These are phyloP conservation scores for Sander vitreus DNA, from an alignment of 2,113 vertebrate genomes.

Conservation along the genomic window DNA sequence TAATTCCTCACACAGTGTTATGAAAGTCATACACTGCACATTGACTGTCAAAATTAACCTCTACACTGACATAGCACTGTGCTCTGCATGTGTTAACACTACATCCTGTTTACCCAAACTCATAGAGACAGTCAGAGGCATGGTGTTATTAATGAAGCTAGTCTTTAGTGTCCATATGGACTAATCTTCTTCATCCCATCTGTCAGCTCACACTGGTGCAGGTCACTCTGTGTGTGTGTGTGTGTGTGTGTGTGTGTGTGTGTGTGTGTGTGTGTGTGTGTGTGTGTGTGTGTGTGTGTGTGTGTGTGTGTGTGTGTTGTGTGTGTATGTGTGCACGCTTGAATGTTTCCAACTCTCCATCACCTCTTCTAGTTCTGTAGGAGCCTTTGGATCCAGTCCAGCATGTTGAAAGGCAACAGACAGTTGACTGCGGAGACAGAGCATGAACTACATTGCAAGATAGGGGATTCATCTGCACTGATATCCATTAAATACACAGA, in stretches of 20 bases:
- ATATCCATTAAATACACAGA: constrained; percentile 1
- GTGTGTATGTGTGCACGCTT: constrained; percentile 12
- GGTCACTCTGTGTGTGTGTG: constrained; percentile 18
- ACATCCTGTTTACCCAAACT: constrained; percentile 61
- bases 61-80: constrained; percentile 14
- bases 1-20: neutral
- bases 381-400: constrained; percentile 33
- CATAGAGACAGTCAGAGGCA: constrained; percentile 41
- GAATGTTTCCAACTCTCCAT: constrained; percentile 25
- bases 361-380: constrained; percentile 7
- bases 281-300: neutral
- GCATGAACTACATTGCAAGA: neutral
- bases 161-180: constrained; percentile 74
- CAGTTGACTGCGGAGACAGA: constrained; percentile 16
- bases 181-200: constrained; percentile 75
- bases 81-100: constrained; percentile 47
- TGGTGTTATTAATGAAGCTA: constrained; percentile 65
- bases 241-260: constrained; percentile 1
- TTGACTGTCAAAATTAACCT: constrained; percentile 53
- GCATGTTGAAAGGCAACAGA: constrained; percentile 18
- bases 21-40: constrained; percentile 7
- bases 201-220: constrained; percentile 60
- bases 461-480: constrained; percentile 6
- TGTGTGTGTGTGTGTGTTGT: neutral
- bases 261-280: constrained; percentile 3